Conservation (phyloP, 2,113 vertebrate genomes). For the Rhinolophus ferrumequinum region DNA sequence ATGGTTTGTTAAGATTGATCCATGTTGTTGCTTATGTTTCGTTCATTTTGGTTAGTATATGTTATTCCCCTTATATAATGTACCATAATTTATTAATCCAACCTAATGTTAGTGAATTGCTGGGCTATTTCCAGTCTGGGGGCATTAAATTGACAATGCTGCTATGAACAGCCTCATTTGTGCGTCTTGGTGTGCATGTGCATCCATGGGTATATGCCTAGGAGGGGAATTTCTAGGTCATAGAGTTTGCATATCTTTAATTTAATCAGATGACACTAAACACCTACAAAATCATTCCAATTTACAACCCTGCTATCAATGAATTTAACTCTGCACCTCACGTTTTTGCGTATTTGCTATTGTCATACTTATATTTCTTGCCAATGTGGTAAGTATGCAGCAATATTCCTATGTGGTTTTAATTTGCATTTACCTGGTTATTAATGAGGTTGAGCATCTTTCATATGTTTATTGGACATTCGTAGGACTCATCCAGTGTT, state of each 20-base stretch:
- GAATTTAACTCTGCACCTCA: background rate
- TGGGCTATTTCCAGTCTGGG: background rate
- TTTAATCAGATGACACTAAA: background rate
- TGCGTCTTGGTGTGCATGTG: background rate
- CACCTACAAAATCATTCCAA: background rate
- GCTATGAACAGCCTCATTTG: background rate
- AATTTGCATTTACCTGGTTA: background rate
- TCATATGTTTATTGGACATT: background rate
- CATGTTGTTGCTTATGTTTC: background rate
- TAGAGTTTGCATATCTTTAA: background rate
- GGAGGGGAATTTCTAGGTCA: background rate
- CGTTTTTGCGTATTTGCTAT: background rate
- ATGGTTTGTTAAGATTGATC: background rate
- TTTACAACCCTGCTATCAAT: background rate
- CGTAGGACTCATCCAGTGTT: background rate
- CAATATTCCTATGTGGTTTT: background rate
- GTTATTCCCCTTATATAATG: background rate
- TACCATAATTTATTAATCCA: background rate
- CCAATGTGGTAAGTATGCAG: background rate
- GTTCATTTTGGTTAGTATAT: background rate
- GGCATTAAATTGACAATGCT: background rate
- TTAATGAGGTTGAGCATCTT: background rate
- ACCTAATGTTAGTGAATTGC: background rate
- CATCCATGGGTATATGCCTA: background rate
- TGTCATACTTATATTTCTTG: background rate